phyloP scores from a whole-genome alignment of 2,888 invertebrate species.

The Parelbella ahira region DNA sequence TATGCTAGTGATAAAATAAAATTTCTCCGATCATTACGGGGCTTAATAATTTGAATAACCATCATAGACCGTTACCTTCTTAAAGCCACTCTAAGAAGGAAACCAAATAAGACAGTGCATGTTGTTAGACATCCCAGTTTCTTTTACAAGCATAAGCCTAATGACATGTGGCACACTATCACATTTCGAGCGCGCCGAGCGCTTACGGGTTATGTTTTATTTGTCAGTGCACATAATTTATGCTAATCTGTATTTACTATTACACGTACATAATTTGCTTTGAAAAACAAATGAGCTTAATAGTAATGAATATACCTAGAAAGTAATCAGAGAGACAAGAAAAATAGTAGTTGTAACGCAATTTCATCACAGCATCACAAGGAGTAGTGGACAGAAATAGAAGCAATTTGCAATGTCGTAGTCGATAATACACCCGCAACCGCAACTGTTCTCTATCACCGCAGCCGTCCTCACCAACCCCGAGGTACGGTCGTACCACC shows the following conservation, averaged over 20 bases:
- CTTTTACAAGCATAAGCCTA: too few relatives aligned
- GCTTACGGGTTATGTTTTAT: too few relatives aligned
- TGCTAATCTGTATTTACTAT: too few relatives aligned
- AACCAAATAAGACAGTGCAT: slow-evolving; percentile 9
- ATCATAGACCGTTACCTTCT: background rate
- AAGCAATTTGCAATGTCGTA: slow-evolving; percentile 64
- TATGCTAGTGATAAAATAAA: too few relatives aligned
- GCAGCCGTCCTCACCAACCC: too few relatives aligned
- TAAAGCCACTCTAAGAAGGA: slow-evolving; percentile 1
- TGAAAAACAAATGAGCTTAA: background rate
- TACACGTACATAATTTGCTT: too few relatives aligned
- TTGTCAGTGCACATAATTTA: too few relatives aligned
- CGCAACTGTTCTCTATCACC: slow-evolving; percentile 40
- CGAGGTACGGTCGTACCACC: too few relatives aligned
- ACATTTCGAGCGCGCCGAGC: too few relatives aligned
- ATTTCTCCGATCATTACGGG: background rate
- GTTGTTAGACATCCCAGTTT: slow-evolving; percentile 1
- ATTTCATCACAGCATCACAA: slow-evolving; percentile 46
- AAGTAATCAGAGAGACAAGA: slow-evolving; percentile 22
- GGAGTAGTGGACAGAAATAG: slow-evolving; percentile 56
- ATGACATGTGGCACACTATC: too few relatives aligned
- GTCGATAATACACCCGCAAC: slow-evolving; percentile 52
- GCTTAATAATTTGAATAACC: slow-evolving; percentile 4
- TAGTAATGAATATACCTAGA: slow-evolving; percentile 5
- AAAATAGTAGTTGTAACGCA: slow-evolving; percentile 56